Base-by-base conservation (phyloP, 2,113 vertebrate genomes). In the Malaclemys terrapin region DNA sequence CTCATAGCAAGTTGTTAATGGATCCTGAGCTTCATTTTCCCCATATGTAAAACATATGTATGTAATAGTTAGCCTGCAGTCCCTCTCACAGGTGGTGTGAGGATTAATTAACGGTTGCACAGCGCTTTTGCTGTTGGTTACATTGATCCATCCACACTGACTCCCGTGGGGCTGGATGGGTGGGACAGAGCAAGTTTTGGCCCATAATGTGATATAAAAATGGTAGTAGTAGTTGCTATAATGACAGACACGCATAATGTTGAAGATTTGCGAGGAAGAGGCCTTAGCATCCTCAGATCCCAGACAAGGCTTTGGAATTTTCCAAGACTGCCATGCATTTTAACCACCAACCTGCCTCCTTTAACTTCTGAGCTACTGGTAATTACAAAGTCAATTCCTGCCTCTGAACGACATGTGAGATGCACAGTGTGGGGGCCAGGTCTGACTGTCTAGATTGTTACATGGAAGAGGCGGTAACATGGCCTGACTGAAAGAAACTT, bases 371-470 rank as follows among this genome's bases (percentile, higher is more conserved):
- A 81, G 76, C 65, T 65, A n/a, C 3, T 25, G 6, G 29, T 1
- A 12, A 65, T 57, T 1, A 16, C 35, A 57, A 1, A 1, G 38
- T 5, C 50, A n/a, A 50, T 31, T 65, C 22, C 0, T 0, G 29
- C 3, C 4, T 1, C n/a, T 0, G 57, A 90, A 9, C 3, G 2
- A 75, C 56, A 11, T 56, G 25, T 10, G 35, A 84, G n/a, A 69
- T 19, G 52, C 0, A 0, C 13, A 80, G 62, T 2, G 17, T 45
- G 2, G 0, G 14, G 38, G 20, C 84, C 10, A n/a, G 42, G 24
- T 69, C 84, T 50, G 31, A 6, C 54, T 27, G 52, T 5, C 2
- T 42, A 45, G 38, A 42, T 76, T 38, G 42, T 75, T 42, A 76
- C 10, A 5, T 45, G 6, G 72, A 45, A 22, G 24, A 54, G 79